These are phyloP conservation scores for Limulus polyphemus DNA, from an alignment of 2,888 invertebrate genomes.

Conservation along the genomic window DNA sequence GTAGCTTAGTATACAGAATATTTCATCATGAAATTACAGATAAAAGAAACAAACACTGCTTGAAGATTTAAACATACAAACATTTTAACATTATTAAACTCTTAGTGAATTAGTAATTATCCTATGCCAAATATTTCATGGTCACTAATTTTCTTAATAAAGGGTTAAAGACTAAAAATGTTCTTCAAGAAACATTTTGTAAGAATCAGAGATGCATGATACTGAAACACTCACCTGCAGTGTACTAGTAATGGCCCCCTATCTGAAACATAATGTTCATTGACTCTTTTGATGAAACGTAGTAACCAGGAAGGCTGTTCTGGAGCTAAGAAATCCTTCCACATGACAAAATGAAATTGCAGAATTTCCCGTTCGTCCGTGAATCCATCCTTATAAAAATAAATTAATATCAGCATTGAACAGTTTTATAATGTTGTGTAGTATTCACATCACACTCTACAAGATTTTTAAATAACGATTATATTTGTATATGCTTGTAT, in stretches of 20 bases:
- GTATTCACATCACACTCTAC: no score
- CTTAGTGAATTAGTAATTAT: no score
- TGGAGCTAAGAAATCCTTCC: constrained; percentile 93
- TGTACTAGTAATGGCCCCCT: constrained; percentile 76
- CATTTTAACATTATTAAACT: no score
- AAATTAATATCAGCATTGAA: background rate
- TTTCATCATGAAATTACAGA: no score
- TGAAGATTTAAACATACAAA: no score
- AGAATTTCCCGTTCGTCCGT: constrained; percentile 48
- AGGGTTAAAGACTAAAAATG: no score
- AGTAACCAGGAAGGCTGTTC: constrained; percentile 85
- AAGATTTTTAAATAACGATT: no score
- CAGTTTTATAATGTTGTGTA: background rate
- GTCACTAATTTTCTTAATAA: no score
- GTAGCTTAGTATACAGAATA: no score
- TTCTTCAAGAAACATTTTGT: no score
- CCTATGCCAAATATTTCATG: no score
- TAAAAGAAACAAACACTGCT: no score
- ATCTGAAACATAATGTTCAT: constrained; percentile 66
- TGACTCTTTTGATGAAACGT: constrained; percentile 75
- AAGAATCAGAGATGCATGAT: background rate
- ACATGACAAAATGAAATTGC: constrained; percentile 87
- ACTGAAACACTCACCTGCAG: constrained; percentile 46
- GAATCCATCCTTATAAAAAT: background rate
- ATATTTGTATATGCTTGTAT: background rate